Evolutionary conservation across 2,113 vertebrate genomes (phyloP), one percentile per base, ranked within the genome.

Genomic region (Pseudopodoces humilis): DNA sequence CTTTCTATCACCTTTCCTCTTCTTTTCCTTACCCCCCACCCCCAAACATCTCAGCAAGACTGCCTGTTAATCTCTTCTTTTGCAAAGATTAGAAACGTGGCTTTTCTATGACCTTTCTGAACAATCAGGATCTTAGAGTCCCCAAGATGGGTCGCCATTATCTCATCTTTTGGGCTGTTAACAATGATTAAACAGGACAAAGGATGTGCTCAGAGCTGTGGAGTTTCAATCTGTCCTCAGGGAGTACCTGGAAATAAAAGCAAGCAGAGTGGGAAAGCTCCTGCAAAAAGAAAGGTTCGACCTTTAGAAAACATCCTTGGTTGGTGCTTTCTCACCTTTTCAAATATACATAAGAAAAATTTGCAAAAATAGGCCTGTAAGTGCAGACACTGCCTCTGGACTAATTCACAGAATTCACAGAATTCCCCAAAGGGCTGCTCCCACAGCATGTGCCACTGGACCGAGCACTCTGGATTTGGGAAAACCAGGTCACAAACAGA

Each of bases 71-170:
- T 97, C 93, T 96, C 85, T 92, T 75, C 76, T 88, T 83, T 71
- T 75, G 52, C 88, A 79, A 78, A 96, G 93, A 96, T 96, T 92
- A 79, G 83, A 94, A 91, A 75, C 20, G 53, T 91, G 44, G 81
- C 82, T 95, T 94, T 95, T 88, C 76, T 76, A 41, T 93, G 96
- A 97, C 96, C 95, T 96, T 97, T 96, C 64, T 82, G 83, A 97
- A 95, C 94, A 97, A 93, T 96, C 86, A 55, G 53, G 49, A 95
- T 55, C 90, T 88, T 80, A 64, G 79, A 96, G 93, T 86, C 68
- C 76, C 92, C 80, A 90, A 55, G 94, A 95, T 49, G 28, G 75
- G 93, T 86, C 33, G 1, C 82, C 83, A 69, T 95, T 96, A 94
- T 97, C 93, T 96, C 65, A 67, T 93, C 80, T 94, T 96, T 92